These are phyloP conservation scores for Kryptolebias marmoratus DNA, from an alignment of 2,113 vertebrate species.

Conservation along the genomic window DNA sequence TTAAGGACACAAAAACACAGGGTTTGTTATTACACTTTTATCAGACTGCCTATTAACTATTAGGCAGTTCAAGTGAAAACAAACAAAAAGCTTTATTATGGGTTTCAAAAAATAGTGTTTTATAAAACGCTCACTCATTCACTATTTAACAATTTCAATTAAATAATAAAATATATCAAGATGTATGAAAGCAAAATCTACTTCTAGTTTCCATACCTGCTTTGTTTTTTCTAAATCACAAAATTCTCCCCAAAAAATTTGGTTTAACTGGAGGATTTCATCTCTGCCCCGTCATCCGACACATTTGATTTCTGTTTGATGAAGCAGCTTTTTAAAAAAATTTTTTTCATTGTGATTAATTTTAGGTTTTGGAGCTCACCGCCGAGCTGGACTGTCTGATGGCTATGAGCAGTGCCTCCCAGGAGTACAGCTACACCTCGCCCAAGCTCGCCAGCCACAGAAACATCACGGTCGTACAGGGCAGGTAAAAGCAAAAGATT, in stretches of 20 bases:
- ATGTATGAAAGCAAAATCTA: too few relatives aligned
- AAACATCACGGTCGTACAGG: constrained; percentile 77
- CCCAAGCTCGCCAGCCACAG: constrained; percentile 77
- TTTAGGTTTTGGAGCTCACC: constrained; percentile 84
- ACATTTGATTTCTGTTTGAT: background rate
- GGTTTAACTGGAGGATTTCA: background rate
- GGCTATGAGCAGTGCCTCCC: constrained; percentile 87
- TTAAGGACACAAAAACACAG: background rate
- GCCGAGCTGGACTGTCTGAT: constrained; percentile 94
- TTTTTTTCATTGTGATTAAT: background rate
- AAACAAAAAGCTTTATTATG: background rate
- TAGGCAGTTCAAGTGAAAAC: background rate
- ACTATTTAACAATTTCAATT: too few relatives aligned
- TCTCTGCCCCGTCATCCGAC: background rate
- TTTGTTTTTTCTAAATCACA: background rate
- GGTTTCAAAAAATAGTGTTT: too few relatives aligned
- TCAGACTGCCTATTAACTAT: background rate
- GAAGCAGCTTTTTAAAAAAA: background rate
- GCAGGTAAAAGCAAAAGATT: constrained; percentile 74
- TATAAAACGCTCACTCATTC: too few relatives aligned
- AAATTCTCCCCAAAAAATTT: background rate
- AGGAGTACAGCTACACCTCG: constrained; percentile 89
- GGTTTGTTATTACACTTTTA: constrained; percentile 1
- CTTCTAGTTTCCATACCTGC: too few relatives aligned
- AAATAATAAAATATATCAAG: too few relatives aligned